Evolutionary conservation across 35 echinoderm and acorn worm genomes (phyloP), one percentile per base, ranked within the genome.

Genomic region (Lytechinus variegatus): DNA sequence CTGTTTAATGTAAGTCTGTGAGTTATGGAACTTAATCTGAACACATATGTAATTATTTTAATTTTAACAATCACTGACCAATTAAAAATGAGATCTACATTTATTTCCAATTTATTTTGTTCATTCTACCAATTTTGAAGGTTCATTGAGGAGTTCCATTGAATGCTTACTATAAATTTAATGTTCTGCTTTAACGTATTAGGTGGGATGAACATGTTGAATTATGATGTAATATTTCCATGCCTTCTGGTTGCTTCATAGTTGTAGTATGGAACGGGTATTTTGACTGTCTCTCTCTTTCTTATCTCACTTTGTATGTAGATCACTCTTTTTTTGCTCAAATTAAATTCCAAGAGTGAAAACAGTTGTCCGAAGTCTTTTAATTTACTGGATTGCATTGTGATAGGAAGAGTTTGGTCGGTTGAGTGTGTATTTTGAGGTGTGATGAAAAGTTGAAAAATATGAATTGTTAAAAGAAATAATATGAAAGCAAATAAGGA

Each of bases 241-340:
- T 54, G 19, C 91, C 27, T 56, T 93, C n/a, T n/a, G 56, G 53
- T 9, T 93, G 21, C 21, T 52, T 44, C 33, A 44, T 91, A 91
- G 53, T 21, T 10, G 89, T 51, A 51, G 29, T 19, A 54, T 44
- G 29, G 29, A 52, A 91, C 89, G 89, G 33, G 89, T 51, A 52
- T 51, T 51, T 91, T 54, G 10, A 54, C 53, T 51, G 53, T 52
- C 89, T 52, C 89, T 52, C 16, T 5, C 89, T 91, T 44, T 52
- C 53, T 52, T 54, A 52, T 91, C 33, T 13, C 24, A 13, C 33
- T 13, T 52, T 52, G 33, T 91, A 91, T 54, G 16, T 54, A 52
- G 33, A 91, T 91, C 89, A 91, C 33, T 52, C 89, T 52, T 91
- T 28, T 28, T 91, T 52, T 54, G 53, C 89, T 91, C 53, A 52